Evolutionary conservation across 2,113 vertebrate genomes (phyloP), one percentile per base, ranked within the genome.

Genomic region (Trochalopteron elliotii): DNA sequence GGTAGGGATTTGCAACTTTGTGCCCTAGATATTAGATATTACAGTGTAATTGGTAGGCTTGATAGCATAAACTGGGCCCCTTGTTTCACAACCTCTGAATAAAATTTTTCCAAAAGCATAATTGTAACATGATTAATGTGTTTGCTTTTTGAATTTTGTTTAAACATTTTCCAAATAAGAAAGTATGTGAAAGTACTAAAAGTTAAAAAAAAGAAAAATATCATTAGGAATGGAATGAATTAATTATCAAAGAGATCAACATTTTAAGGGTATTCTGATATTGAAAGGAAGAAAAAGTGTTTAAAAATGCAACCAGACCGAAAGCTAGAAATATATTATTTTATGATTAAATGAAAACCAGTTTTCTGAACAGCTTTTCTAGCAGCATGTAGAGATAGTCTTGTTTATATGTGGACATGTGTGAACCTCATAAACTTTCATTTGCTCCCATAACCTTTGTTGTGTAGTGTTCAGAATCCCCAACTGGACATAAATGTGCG

Each of bases 51-150:
- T 53, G 3, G 35, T 31, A 55, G 33, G 10, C 11, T 74, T 82
- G 10, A 3, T 24, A 56, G 37, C 2, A 0, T 60, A 27, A 35
- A 47, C 19, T 45, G 23, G 33, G 5, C 4, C 5, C 39, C 23
- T 45, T 77, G 4, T 42, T 59, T 64, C 50, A 56, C 24, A 80
- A 47, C 2, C 5, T 47, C 21, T 45, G 15, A 84, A 78, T 49
- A 75, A 63, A 55, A 63, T 64, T 40, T 70, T 64, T 50, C 9
- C 7, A 25, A 49, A 87, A 81, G 0, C 4, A 15, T 37, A 40
- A 63, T 31, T 6, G 21, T 44, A 12, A 47, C 12, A 53, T 78
- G 12, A 53, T 2, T n/a, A 82, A 74, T 1, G 0, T 52, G 10
- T 50, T 90, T 70, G 8, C 7, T 67, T 75, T 78, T 20, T 67